Conservation (phyloP, 1,140 invertebrate genomes). For the Drosophila sucinea region DNA sequence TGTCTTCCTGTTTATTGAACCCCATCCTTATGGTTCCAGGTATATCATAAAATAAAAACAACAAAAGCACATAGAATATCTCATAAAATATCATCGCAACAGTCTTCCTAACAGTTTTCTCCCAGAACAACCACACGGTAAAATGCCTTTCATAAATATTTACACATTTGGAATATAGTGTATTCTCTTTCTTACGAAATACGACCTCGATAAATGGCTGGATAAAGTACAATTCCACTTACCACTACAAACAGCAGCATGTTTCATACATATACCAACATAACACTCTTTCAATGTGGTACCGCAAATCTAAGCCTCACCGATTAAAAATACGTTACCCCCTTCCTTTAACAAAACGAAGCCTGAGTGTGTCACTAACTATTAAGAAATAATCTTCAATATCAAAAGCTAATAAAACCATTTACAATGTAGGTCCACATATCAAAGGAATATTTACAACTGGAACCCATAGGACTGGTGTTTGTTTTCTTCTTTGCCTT, state of each 20-base stretch:
- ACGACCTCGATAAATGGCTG: conserved; percentile 31
- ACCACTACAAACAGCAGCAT: conserved; percentile 41
- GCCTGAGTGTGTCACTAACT: conserved; percentile 62
- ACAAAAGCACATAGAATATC: conserved; percentile 28
- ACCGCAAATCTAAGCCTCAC: conserved; percentile 22
- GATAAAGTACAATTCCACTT: not conserved
- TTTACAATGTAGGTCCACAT: conserved; percentile 89
- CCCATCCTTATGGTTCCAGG: conserved; percentile 73
- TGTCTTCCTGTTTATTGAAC: conserved; percentile 49
- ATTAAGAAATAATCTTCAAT: not conserved
- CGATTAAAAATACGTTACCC: not conserved
- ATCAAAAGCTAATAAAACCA: conserved; percentile 8
- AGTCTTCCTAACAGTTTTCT: not conserved
- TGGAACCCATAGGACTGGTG: conserved; percentile 98
- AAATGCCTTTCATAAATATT: conserved; percentile 44
- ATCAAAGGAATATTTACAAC: conserved; percentile 92
- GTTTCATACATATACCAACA: conserved; percentile 57
- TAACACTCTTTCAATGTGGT: conserved; percentile 64
- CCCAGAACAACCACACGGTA: conserved; percentile 37
- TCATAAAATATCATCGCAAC: conserved; percentile 9
- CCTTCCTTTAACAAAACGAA: not conserved
- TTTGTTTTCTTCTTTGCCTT: conserved; percentile 99
- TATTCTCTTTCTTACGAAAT: conserved; percentile 22
- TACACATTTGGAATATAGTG: conserved; percentile 32
- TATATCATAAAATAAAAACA: conserved; percentile 54